Percentiles rank a stretch among this genome's conserved stretches.
These are phyloP conservation scores for Limulus polyphemus DNA, from an alignment of 2,888 invertebrate genomes.

Conservation along the genomic window DNA sequence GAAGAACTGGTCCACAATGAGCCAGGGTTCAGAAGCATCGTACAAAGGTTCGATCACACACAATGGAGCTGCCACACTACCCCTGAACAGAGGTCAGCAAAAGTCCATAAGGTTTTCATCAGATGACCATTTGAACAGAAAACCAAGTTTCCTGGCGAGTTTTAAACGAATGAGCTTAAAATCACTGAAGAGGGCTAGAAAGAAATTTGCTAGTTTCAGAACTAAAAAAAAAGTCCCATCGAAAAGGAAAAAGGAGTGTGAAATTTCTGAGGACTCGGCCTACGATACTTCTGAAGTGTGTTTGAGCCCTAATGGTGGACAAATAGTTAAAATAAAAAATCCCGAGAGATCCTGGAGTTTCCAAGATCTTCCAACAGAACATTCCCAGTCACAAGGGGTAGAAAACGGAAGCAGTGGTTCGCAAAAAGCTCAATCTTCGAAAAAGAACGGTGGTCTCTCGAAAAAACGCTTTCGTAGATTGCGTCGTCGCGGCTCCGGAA, in stretches of 20 bases:
- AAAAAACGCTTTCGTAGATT: slow-evolving; percentile 3
- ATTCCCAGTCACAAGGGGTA: too few species aligned
- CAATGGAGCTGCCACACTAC: slow-evolving; percentile 4
- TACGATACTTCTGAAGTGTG: slow-evolving; percentile 23
- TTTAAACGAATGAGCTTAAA: slow-evolving; percentile 18
- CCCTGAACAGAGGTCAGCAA: background rate
- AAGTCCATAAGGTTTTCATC: slow-evolving; percentile 21
- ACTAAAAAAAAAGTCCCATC: background rate
- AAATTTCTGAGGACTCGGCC: slow-evolving; percentile 18
- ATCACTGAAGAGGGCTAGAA: slow-evolving; percentile 19
- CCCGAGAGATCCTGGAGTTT: slow-evolving; percentile 21
- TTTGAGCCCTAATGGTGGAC: slow-evolving; percentile 13
- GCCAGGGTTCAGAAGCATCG: slow-evolving; percentile 14
- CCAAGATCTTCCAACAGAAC: slow-evolving; percentile 13
- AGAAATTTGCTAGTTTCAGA: slow-evolving; percentile 6
- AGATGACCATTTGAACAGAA: slow-evolving; percentile 10
- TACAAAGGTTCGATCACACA: slow-evolving; percentile 3
- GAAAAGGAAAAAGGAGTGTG: too few species aligned
- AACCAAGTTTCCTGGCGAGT: slow-evolving; percentile 15
- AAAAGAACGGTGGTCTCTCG: background rate
- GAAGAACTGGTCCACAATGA: slow-evolving; percentile 21
- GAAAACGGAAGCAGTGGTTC: background rate
- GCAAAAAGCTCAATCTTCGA: background rate
- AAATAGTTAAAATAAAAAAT: slow-evolving; percentile 4
- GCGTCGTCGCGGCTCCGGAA: background rate